These are phyloP conservation scores for Hermodice carunculata DNA, from an alignment of 2,888 invertebrate genomes.

Conservation along the genomic window DNA sequence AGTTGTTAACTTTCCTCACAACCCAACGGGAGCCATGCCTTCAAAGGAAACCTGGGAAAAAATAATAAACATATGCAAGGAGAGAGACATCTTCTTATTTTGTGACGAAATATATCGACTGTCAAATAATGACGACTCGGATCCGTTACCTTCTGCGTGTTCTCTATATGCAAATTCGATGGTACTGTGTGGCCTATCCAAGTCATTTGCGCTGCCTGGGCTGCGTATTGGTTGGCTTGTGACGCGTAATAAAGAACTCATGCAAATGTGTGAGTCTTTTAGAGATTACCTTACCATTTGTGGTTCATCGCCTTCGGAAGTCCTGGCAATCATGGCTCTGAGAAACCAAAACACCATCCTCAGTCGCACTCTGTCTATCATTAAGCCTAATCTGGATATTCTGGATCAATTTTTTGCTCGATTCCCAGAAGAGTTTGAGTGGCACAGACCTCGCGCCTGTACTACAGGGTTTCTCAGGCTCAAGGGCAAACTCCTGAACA, in stretches of 20 bases:
- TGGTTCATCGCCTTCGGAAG: constrained; percentile 29
- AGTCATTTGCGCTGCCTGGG: constrained; percentile 39
- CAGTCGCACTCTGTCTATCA: constrained; percentile 17
- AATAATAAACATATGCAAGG: constrained; percentile 29
- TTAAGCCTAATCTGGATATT: constrained; percentile 22
- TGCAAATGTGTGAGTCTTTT: constrained; percentile 19
- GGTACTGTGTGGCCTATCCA: constrained; percentile 36
- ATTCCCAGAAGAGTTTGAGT: constrained; percentile 29
- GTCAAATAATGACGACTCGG: constrained; percentile 29
- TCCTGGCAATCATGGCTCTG: constrained; percentile 37
- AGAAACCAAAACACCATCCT: constrained; percentile 24
- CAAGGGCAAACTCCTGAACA: constrained; percentile 9
- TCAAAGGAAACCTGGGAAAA: constrained; percentile 18
- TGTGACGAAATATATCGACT: constrained; percentile 41
- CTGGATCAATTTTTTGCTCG: constrained; percentile 29
- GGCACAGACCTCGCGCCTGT: constrained; percentile 46
- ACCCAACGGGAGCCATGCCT: constrained; percentile 37
- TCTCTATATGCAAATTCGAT: constrained; percentile 29
- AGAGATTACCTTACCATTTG: constrained; percentile 43
- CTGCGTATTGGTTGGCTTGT: constrained; percentile 39
- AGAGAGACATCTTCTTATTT: constrained; percentile 28
- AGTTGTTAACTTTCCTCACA: constrained; percentile 44
- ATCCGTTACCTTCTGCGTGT: constrained; percentile 31
- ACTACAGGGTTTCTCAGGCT: constrained; percentile 53
- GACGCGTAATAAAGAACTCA: constrained; percentile 21